phyloP scores from a whole-genome alignment of 2,113 vertebrate species.

The Sapajus apella region DNA sequence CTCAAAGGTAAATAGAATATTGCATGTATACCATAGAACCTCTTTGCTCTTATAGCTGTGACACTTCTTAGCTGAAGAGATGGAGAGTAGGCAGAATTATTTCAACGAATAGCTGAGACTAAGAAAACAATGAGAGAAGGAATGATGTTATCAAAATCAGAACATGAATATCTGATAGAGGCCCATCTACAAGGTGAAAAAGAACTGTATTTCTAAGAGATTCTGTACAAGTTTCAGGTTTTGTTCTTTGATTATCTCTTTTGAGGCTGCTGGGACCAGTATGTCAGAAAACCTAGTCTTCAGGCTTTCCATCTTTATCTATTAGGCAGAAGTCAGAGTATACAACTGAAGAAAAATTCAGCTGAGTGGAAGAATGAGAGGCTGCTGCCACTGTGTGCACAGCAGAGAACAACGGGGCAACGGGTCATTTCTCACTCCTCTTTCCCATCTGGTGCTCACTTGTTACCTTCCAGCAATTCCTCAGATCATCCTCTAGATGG shows the following conservation, averaged over 20 bases:
- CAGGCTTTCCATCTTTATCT: not conserved
- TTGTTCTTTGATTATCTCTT: not conserved
- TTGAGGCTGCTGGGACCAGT: not conserved
- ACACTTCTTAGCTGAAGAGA: constrained; percentile 79
- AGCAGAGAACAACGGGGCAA: not conserved
- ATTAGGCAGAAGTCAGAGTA: not conserved
- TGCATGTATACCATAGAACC: constrained; percentile 68
- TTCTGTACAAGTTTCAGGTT: not conserved
- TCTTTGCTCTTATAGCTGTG: constrained; percentile 54
- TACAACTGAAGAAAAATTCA: not conserved
- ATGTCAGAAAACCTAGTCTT: not conserved
- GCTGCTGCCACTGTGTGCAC: not conserved
- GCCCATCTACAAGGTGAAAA: not conserved
- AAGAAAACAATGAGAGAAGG: constrained; percentile 78
- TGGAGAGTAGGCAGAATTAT: constrained; percentile 76
- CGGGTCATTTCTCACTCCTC: not conserved
- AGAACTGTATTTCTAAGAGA: not conserved
- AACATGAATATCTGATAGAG: not conserved
- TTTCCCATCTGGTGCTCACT: not conserved
- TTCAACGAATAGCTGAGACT: constrained; percentile 77
- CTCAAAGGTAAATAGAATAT: constrained; percentile 17
- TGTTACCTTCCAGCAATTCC: not conserved
- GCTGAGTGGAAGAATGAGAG: not conserved
- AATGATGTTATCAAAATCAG: constrained; percentile 72
- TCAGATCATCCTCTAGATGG: not conserved